Conservation (phyloP, 2,888 invertebrate species). For the Athalia cordata region DNA sequence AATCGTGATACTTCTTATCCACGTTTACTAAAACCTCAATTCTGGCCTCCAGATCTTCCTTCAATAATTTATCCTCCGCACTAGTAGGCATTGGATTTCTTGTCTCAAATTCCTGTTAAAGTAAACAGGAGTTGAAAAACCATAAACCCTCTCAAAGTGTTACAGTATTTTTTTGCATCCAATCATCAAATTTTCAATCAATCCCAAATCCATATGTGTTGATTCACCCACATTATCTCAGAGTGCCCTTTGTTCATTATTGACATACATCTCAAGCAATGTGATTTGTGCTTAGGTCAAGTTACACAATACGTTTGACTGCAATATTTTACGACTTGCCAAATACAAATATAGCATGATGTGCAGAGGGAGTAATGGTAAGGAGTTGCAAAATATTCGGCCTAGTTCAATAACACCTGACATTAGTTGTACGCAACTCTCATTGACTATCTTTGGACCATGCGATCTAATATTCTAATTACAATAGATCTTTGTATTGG, state of each 20-base stretch:
- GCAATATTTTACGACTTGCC: slow-evolving; percentile 56
- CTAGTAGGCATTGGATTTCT: slow-evolving; percentile 77
- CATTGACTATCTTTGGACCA: slow-evolving; percentile 66
- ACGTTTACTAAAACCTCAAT: slow-evolving; percentile 87
- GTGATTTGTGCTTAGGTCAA: slow-evolving; percentile 18
- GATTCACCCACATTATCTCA: too few species aligned
- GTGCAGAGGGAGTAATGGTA: background rate
- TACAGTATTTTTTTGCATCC: too few species aligned
- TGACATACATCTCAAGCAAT: background rate
- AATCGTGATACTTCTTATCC: slow-evolving; percentile 92
- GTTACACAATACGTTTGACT: slow-evolving; percentile 1
- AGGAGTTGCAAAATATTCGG: slow-evolving; percentile 63
- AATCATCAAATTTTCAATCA: too few species aligned
- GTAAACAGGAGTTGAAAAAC: background rate
- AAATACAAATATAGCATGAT: slow-evolving; percentile 70
- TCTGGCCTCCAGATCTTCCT: slow-evolving; percentile 92
- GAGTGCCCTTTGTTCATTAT: too few species aligned
- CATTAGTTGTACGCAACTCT: slow-evolving; percentile 54
- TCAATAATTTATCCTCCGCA: slow-evolving; percentile 85
- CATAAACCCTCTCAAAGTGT: background rate
- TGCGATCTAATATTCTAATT: slow-evolving; percentile 64
- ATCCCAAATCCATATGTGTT: too few species aligned
- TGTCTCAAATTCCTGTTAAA: slow-evolving; percentile 80
- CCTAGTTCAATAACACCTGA: slow-evolving; percentile 62
- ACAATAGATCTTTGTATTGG: slow-evolving; percentile 25